Base-by-base conservation (phyloP, 1,140 invertebrate genomes). In the Drosophila suzukii region DNA sequence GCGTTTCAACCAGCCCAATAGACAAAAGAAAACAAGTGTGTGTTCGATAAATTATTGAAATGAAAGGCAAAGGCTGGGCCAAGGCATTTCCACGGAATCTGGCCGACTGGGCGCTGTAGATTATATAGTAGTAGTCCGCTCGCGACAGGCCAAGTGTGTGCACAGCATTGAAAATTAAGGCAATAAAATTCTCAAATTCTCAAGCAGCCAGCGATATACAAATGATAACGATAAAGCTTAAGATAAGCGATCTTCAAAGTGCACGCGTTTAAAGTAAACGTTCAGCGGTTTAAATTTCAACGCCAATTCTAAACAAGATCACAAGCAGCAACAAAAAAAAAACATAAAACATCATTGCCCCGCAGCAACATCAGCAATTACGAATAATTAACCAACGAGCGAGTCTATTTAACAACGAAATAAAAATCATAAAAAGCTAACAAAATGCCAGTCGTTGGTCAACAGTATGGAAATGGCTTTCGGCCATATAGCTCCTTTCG, bases 401-500 rank as follows among this genome's bases (percentile, higher is more conserved):
- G 38, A 76, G 27, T 41, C 44, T 43, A 77, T 55, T 70, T 30
- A 77, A 57, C 50, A 81, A 59, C 39, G 65, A 78, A 73, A 36
- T 39, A 70, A 54, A 80, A 46, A 63, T 30, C 56, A 73, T 24
- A 39, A 59, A 76, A 62, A 90, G 62, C 73, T 62, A 70, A 79
- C 63, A 91, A 92, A 92, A 92, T 92, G 91, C 89, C 91, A 55
- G 81, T 92, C 62, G 81, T 91, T 36, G 90, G 91, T 73, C 88
- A 91, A 75, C 90, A 92, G 60, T 88, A 90, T 46, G 78, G 82
- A 38, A 88, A 79, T 50, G 82, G 84, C 58, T 88, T 83, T 57
- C 75, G 91, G 72, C 91, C 91, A 24, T 92, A 92, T 20, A 92
- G 91, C 78, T 92, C 91, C 49, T 92, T 92, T 79, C 78, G 91